These are phyloP conservation scores for Characodon lateralis DNA, from an alignment of 2,797 vertebrate genomes.

Conservation along the genomic window DNA sequence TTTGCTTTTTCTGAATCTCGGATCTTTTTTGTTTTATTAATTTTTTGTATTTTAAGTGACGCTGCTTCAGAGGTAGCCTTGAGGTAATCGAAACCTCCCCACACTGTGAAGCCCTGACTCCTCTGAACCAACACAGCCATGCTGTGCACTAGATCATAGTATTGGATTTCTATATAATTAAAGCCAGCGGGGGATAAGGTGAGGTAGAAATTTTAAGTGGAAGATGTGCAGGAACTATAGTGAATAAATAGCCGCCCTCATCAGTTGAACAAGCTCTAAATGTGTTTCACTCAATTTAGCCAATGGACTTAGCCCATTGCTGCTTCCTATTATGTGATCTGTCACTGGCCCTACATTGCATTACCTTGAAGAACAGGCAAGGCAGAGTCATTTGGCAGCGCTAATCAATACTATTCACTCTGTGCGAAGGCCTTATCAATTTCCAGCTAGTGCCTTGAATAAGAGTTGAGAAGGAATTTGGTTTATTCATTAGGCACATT, in stretches of 20 bases:
- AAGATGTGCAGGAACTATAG: constrained; percentile 63
- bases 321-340: constrained; percentile 71
- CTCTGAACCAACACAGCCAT: constrained; percentile 46
- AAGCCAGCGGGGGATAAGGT: constrained; percentile 67
- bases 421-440: constrained; percentile 64
- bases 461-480: constrained; percentile 54
- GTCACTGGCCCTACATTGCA: constrained; percentile 67
- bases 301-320: constrained; percentile 69
- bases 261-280: constrained; percentile 73
- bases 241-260: constrained; percentile 68
- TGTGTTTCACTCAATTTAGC: constrained; percentile 77
- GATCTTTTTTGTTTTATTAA: neutral
- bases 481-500: constrained; percentile 57
- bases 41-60: constrained; percentile 5
- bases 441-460: constrained; percentile 58
- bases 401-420: constrained; percentile 72
- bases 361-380: constrained; percentile 72
- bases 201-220: constrained; percentile 66
- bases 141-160: constrained; percentile 63
- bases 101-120: constrained; percentile 25
- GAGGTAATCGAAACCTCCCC: constrained; percentile 55
- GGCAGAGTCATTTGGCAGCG: constrained; percentile 70
- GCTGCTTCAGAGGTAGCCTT: constrained; percentile 40
- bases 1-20: constrained; percentile 18
- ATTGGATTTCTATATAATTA: constrained; percentile 77